Conservation (phyloP, 1,140 invertebrate genomes). For the Platorchestia sp. region DNA sequence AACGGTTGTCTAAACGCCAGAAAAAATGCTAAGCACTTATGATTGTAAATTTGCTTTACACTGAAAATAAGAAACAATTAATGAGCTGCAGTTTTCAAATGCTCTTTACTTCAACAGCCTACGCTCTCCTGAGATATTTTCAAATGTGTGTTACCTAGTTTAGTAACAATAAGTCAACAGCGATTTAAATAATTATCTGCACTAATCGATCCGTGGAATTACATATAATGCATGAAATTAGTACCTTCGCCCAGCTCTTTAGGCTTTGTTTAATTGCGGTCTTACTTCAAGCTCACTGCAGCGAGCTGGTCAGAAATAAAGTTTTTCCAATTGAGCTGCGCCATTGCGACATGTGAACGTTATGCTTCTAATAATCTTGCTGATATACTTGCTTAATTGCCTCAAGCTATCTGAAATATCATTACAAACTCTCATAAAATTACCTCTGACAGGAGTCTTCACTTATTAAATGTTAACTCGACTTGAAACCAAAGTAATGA, state of each 20-base stretch:
- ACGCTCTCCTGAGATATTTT: background rate
- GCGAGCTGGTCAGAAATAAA: background rate
- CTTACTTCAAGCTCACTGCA: background rate
- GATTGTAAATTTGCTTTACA: background rate
- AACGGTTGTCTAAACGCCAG: background rate
- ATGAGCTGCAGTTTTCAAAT: background rate
- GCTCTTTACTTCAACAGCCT: background rate
- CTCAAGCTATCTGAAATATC: background rate
- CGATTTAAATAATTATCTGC: background rate
- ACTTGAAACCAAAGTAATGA: background rate
- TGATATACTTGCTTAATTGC: background rate
- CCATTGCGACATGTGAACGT: background rate
- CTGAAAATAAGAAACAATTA: background rate
- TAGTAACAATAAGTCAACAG: background rate
- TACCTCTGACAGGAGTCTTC: background rate
- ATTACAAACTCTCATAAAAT: background rate
- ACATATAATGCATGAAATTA: background rate
- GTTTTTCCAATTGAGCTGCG: too few species aligned
- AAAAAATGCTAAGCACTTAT: background rate
- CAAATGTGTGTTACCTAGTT: background rate
- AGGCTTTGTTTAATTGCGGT: background rate
- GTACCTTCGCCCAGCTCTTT: background rate
- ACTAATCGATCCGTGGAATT: background rate
- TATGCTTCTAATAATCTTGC: background rate
- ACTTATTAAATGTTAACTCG: background rate